These are phyloP conservation scores for Syngnathus rostellatus DNA, from an alignment of 2,797 vertebrate genomes.

Conservation along the genomic window DNA sequence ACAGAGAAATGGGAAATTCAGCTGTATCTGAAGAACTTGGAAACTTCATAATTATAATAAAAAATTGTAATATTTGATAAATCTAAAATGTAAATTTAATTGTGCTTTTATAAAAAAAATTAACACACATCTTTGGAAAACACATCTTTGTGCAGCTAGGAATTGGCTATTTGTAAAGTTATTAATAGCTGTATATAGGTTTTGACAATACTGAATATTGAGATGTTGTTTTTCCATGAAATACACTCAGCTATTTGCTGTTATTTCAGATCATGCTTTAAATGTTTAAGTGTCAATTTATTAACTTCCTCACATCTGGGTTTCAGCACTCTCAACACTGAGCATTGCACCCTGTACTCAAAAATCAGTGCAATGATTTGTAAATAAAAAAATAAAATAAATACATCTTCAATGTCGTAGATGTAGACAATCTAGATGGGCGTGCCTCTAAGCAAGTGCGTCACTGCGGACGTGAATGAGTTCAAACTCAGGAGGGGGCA, in stretches of 20 bases:
- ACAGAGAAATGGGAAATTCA: neutral
- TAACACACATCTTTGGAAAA: neutral
- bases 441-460: too few species aligned
- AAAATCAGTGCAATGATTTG: neutral
- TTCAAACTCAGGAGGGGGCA: too few species aligned
- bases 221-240: neutral
- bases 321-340: neutral
- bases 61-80: neutral
- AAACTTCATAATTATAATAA: neutral
- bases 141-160: neutral
- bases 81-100: neutral
- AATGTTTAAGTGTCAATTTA: neutral
- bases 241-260: slow-evolving; percentile 3
- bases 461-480: too few species aligned
- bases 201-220: neutral
- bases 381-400: neutral
- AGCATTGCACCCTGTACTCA: neutral
- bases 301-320: neutral
- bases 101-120: neutral
- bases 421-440: too few species aligned
- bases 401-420: too few species aligned
- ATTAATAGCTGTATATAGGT: neutral
- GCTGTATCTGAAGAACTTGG: neutral
- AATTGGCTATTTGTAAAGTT: neutral
- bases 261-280: neutral